Evolutionary conservation across 1,140 invertebrate genomes (phyloP).

Genomic region (Psix sp.): DNA sequence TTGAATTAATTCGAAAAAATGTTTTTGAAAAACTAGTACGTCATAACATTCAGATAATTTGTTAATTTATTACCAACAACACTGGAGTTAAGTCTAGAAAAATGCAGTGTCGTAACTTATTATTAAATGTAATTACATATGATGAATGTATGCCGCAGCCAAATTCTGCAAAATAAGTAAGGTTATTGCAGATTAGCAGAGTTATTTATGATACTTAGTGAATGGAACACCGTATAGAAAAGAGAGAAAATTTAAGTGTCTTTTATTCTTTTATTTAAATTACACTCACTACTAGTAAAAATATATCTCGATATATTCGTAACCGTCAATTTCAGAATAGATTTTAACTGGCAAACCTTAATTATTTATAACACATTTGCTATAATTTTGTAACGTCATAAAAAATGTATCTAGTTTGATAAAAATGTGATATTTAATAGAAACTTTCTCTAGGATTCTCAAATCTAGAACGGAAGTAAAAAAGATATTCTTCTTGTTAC

Average conservation of each 20-base stretch:
- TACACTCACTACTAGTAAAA: too few species aligned
- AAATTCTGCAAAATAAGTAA: slow-evolving; percentile 12
- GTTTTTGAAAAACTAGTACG: too few species aligned
- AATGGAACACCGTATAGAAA: neutral
- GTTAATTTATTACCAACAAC: too few species aligned
- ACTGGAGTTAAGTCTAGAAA: neutral
- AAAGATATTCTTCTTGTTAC: slow-evolving; percentile 27
- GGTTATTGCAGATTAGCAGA: slow-evolving; percentile 4
- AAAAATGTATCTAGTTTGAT: slow-evolving; percentile 19
- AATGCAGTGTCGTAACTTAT: neutral
- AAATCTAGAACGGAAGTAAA: slow-evolving; percentile 19
- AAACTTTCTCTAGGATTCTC: slow-evolving; percentile 39
- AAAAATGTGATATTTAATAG: slow-evolving; percentile 15
- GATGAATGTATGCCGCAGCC: slow-evolving; percentile 7
- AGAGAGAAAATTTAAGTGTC: neutral
- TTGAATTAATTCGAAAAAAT: too few species aligned
- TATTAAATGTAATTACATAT: slow-evolving; percentile 8
- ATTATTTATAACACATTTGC: too few species aligned
- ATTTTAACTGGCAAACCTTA: too few species aligned
- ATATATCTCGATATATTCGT: too few species aligned
- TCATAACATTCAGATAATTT: too few species aligned
- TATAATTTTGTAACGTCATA: neutral
- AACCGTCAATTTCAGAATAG: too few species aligned
- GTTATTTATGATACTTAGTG: slow-evolving; percentile 8
- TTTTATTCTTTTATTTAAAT: too few species aligned